phyloP scores from a whole-genome alignment of 92 coral and sea anemone species.

The Zoanthus gigantus region DNA sequence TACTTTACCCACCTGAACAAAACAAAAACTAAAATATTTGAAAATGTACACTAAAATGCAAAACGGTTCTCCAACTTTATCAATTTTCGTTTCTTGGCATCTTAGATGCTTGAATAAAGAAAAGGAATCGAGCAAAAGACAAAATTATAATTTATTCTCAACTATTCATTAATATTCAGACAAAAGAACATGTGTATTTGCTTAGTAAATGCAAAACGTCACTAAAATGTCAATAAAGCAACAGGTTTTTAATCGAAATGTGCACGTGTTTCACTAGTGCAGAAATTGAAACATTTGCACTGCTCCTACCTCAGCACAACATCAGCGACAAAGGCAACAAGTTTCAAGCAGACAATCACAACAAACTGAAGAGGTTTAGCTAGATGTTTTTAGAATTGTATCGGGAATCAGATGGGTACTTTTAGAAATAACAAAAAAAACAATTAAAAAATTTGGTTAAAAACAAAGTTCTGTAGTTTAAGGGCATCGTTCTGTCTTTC shows the following conservation, averaged over 20 bases:
- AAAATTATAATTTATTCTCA: not conserved
- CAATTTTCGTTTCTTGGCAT: conserved; percentile 14
- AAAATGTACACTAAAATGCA: not conserved
- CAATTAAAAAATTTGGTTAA: too few species aligned
- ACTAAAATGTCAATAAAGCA: conserved; percentile 4
- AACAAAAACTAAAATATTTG: not conserved
- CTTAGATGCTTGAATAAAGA: not conserved
- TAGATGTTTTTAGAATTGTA: too few species aligned
- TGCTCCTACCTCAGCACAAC: too few species aligned
- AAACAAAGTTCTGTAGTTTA: too few species aligned
- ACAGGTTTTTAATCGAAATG: not conserved
- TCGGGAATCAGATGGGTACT: too few species aligned
- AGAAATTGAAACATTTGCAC: too few species aligned
- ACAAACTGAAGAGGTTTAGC: too few species aligned
- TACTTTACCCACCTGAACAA: not conserved
- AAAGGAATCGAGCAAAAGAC: not conserved
- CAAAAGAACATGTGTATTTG: conserved; percentile 49
- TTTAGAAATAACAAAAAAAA: too few species aligned
- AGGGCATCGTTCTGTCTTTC: too few species aligned
- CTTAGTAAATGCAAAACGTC: not conserved
- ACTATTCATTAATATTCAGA: not conserved
- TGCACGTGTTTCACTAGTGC: conserved; percentile 19
- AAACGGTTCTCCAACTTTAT: not conserved
- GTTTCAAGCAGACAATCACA: too few species aligned
- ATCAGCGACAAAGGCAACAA: too few species aligned